Conservation (phyloP, 2,113 vertebrate genomes). For the Oncorhynchus mykiss region DNA sequence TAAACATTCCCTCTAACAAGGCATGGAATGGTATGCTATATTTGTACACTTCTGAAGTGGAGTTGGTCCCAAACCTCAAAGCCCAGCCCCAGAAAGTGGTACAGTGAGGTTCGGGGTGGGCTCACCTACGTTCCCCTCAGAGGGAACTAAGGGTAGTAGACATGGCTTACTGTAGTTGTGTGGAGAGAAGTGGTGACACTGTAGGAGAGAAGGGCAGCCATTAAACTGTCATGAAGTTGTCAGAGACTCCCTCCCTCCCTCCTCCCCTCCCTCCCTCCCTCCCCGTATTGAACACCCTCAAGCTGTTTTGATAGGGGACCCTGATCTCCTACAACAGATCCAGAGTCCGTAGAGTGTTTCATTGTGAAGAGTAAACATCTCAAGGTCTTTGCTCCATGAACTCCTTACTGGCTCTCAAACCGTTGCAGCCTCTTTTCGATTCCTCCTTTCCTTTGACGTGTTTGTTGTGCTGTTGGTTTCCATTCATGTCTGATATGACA, state of each 20-base stretch:
- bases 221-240: slow-evolving; percentile 31
- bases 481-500: slow-evolving; percentile 25
- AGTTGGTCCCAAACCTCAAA: slow-evolving; percentile 27
- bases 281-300: slow-evolving; percentile 1
- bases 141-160: neutral
- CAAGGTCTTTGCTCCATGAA: slow-evolving; percentile 6
- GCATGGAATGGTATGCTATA: slow-evolving; percentile 18
- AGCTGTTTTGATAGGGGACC: slow-evolving; percentile 29
- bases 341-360: neutral
- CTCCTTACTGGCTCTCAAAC: slow-evolving; percentile 5
- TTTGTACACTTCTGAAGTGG: slow-evolving; percentile 32
- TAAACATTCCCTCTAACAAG: slow-evolving; percentile 5
- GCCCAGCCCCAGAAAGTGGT: neutral
- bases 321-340: slow-evolving; percentile 16
- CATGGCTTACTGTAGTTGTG: neutral
- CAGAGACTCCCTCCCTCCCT: neutral
- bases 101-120: neutral
- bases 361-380: slow-evolving; percentile 21
- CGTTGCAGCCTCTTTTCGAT: neutral
- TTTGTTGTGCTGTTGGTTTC: slow-evolving; percentile 41
- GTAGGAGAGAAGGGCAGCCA: slow-evolving; percentile 28
- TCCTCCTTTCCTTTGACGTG: neutral
- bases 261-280: too few species aligned
- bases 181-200: slow-evolving; percentile 30
- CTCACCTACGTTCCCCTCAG: neutral